Base-by-base conservation (phyloP, 2,113 vertebrate genomes). In the Copsychus sechellarum region DNA sequence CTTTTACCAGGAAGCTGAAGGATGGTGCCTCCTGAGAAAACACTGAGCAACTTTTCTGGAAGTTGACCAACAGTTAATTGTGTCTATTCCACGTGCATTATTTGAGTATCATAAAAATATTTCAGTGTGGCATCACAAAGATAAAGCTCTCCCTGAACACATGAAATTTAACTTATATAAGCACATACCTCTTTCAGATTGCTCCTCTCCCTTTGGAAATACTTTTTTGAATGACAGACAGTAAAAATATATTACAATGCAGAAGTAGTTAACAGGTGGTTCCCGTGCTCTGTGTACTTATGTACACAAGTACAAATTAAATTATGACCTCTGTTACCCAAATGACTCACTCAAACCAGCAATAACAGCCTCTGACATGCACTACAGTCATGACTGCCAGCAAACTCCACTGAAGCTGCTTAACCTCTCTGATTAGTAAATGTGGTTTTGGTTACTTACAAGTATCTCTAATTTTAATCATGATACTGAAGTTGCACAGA, bases 291-390 rank as follows among this genome's bases (percentile, higher is more conserved):
- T 25, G 11, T 36, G 43, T 54, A 70, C 34, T 83, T 64, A 64
- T 2, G 24, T 29, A 64, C 50, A 81, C 43, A 77, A 71, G 34
- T 58, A n/a, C 22, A 76, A 79, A 85, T 84, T 36, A 61, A 87
- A 50, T 77, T 42, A 67, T 71, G 54, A 89, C 74, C 62, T 89
- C 58, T 93, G 43, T 57, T 74, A 88, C 86, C 38, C 79, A 82
- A 88, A 70, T 92, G 90, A 91, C 69, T 96, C 81, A 94, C 61
- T 77, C 64, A 23, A 23, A 88, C 36, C 7, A 79, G 76, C 60
- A 79, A 14, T 18, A 53, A 34, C 38, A 86, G 69, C 43, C 74
- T 80, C 62, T 89, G 92, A 93, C 92, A 90, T 1, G 26, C 50
- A 80, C 34, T 33, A 13, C 47, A 71, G 79, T 77, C 54, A 83